Evolutionary conservation across 2,113 vertebrate species (phyloP), one percentile per base, ranked within the genome.

Genomic region (Rhabdomys dilectus): DNA sequence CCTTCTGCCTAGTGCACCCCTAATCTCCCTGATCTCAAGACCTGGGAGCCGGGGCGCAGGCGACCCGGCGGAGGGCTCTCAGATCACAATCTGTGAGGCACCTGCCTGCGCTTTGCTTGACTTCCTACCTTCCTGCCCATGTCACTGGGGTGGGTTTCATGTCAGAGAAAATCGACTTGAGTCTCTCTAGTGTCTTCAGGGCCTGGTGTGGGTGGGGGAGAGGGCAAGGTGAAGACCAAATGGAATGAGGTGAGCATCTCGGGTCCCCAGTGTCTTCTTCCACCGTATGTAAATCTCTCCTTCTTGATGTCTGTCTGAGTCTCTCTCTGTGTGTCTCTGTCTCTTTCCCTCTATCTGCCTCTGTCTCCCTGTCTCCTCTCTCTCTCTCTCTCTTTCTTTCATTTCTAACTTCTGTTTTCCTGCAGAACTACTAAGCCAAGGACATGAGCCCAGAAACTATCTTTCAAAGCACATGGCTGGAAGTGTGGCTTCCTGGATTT

Each of bases 401-500:
- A 17, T 34, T 68, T 68, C 39, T 72, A 21, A 36, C 24, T 3
- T 19, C 19, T 51, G 60, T 88, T 76, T 34, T 66, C 45, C 39
- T 93, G 36, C 60, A 76, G 88, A 81, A 64, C 53, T 34, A 5
- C 78, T 56, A 76, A 45, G 36, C 15, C 53, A 58, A 13, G 7
- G 19, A 16, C 3, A 3, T 62, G 24, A 66, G 21, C 62, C 1
- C 34, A 9, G 31, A 11, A 3, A 19, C 26, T 5, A 51, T 21
- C 7, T 0, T 58, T 62, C 3, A 7, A 2, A 21, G 6, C 51
- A 0, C 16, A 5, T 60, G 4, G 6, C 13, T 7, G 0, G 11
- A 42, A 29, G 2, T 36, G 16, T 2, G 39, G 36, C n/a, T 72
- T 2, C 1, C 0, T 51, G 53, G 24, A 1, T n/a, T 42, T 42